These are phyloP conservation scores for Dendrocincla tyrannina DNA, from an alignment of 2,797 vertebrate species.

Conservation along the genomic window DNA sequence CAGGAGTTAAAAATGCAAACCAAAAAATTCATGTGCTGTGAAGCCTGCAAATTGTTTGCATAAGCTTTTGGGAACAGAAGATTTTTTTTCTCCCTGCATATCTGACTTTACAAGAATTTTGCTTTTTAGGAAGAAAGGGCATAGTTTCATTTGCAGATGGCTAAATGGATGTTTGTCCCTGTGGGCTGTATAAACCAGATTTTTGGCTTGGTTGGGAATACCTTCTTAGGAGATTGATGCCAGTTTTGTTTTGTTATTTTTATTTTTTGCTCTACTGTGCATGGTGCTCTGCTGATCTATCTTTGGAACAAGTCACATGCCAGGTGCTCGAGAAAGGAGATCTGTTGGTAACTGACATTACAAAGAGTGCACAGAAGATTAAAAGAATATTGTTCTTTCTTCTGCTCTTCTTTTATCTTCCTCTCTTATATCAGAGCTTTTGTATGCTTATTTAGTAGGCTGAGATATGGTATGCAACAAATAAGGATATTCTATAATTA, in stretches of 20 bases:
- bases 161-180: neutral
- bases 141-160: neutral
- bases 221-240: neutral
- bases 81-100: neutral
- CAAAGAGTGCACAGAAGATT: neutral
- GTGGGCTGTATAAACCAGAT: neutral
- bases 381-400: conserved; percentile 14
- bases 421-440: neutral
- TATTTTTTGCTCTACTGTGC: neutral
- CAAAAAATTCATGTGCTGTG: neutral
- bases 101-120: neutral
- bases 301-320: neutral
- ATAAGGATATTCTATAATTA: neutral
- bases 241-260: neutral
- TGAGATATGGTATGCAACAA: neutral
- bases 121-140: conserved; percentile 21
- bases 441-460: neutral
- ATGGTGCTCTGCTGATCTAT: neutral
- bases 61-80: neutral
- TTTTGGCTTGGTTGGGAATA: conserved; percentile 2
- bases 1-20: neutral
- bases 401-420: neutral
- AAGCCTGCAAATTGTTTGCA: neutral
- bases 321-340: neutral
- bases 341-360: neutral